Conservation (phyloP, 2,113 vertebrate genomes). For the Sylvicapra grimmia region DNA sequence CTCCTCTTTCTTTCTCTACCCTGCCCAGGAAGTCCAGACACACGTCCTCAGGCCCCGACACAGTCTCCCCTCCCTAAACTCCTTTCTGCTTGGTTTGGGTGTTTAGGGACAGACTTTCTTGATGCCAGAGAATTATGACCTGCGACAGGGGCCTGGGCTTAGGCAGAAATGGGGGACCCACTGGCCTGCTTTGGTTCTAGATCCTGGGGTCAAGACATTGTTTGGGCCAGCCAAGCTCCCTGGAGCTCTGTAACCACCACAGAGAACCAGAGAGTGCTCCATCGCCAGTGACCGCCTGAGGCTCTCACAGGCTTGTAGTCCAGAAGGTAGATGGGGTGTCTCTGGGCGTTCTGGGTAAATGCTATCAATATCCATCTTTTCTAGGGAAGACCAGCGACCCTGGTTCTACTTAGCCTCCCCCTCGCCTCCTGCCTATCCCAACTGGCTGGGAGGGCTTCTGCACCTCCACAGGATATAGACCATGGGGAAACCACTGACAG, state of each 20-base stretch:
- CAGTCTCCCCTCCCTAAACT: not conserved
- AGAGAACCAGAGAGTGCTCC: not conserved
- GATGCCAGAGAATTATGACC: no score
- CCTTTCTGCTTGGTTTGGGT: not conserved
- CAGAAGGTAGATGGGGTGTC: not conserved
- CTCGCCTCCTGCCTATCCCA: not conserved
- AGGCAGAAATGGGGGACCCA: not conserved
- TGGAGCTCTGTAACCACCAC: not conserved
- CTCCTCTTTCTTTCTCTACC: not conserved
- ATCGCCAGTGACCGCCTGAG: not conserved
- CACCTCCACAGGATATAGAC: no score
- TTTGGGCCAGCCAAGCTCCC: not conserved
- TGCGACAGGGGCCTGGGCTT: not conserved
- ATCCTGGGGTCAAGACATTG: not conserved
- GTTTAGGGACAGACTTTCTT: not conserved
- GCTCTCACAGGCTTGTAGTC: not conserved
- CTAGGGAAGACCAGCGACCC: not conserved
- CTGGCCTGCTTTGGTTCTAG: not conserved
- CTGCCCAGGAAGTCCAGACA: not conserved
- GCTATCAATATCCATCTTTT: not conserved
- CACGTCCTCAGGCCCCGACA: fast-evolving
- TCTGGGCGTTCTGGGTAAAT: not conserved
- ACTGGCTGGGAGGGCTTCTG: no score
- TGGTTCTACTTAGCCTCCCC: not conserved
- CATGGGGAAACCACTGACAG: not conserved